Conservation (phyloP, 2,113 vertebrate genomes). For the Cygnus buccinator region DNA sequence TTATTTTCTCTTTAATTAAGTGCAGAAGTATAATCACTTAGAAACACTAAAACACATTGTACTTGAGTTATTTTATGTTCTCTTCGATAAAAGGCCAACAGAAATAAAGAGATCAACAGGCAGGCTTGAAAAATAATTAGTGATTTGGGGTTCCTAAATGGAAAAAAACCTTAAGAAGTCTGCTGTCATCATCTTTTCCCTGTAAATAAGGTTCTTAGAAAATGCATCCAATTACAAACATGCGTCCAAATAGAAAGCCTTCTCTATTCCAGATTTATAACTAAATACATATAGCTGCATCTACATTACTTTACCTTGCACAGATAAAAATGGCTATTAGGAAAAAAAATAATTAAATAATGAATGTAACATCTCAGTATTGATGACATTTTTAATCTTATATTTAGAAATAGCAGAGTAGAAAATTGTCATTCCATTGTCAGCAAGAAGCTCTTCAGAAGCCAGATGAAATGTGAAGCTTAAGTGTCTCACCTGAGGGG, state of each 20-base stretch:
- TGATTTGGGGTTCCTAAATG: not conserved
- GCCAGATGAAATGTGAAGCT: not conserved
- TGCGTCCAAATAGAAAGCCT: not conserved
- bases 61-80: not conserved
- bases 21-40: not conserved
- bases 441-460: not conserved
- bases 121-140: not conserved
- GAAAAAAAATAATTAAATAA: not conserved
- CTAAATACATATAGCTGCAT: not conserved
- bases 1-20: not conserved
- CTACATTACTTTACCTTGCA: not conserved
- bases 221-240: not conserved
- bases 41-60: not conserved
- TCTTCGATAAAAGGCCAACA: not conserved
- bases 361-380: not conserved
- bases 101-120: not conserved
- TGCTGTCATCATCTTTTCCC: not conserved
- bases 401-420: not conserved
- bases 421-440: not conserved
- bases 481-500: not conserved
- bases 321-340: not conserved
- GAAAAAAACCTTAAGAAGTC: not conserved
- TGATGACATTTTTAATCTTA: not conserved
- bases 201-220: not conserved
- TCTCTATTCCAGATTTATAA: not conserved